Evolutionary conservation across 2,888 invertebrate species (phyloP).

Genomic region (Encarsia formosa): DNA sequence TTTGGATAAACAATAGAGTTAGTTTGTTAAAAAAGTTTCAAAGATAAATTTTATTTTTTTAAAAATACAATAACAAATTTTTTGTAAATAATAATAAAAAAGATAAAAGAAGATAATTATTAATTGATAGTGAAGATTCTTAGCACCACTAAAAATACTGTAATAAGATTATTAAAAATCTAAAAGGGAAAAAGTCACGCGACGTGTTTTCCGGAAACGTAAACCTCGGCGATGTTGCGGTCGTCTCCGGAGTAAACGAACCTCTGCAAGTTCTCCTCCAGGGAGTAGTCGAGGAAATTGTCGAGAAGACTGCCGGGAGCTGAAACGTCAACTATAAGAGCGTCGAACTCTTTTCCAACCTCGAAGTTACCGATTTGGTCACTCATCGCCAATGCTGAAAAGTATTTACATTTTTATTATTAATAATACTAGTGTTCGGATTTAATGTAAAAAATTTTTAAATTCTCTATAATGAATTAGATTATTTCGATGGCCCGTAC

Average conservation of each 20-base stretch:
- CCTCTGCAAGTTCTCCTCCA: conserved; percentile 65
- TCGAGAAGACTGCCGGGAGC: conserved; percentile 54
- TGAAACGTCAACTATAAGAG: conserved; percentile 70
- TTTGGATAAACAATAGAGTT: conserved; percentile 48
- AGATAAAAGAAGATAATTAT: neutral
- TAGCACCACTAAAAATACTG: too few species aligned
- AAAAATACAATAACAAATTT: neutral
- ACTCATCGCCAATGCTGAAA: conserved; percentile 69
- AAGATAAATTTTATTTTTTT: neutral
- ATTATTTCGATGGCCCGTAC: too few species aligned
- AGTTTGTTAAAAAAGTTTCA: neutral
- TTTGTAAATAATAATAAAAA: neutral
- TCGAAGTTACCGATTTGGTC: conserved; percentile 74
- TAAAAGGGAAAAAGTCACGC: conserved; percentile 45
- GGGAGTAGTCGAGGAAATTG: conserved; percentile 54
- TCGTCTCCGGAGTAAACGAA: conserved; percentile 80
- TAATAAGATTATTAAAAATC: too few species aligned
- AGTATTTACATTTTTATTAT: conserved; percentile 14
- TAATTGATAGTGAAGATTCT: neutral
- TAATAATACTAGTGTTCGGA: neutral
- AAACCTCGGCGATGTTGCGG: conserved; percentile 73
- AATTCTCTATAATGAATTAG: too few species aligned
- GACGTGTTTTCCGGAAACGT: conserved; percentile 66
- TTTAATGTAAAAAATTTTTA: too few species aligned
- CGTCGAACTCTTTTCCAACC: conserved; percentile 83